A percentile compares a stretch with the other conserved stretches of the same genome.
phyloP scores from a whole-genome alignment of 2,113 vertebrate genomes.

The Notarius lentiginosus region DNA sequence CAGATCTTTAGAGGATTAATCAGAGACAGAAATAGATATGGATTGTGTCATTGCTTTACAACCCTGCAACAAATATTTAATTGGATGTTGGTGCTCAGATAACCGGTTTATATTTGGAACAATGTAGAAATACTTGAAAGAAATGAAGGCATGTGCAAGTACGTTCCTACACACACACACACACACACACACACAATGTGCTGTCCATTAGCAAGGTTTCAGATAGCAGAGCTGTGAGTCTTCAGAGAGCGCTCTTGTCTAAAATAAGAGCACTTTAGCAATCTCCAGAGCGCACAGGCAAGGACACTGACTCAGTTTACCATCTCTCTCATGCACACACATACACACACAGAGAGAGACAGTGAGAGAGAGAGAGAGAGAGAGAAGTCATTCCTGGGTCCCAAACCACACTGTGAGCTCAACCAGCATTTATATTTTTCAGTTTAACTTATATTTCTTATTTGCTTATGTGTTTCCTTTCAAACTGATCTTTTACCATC shows the following conservation, averaged over 20 bases:
- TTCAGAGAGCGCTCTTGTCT: slow-evolving; percentile 58
- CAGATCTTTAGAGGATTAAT: background rate
- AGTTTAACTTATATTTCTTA: too few relatives aligned
- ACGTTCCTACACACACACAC: background rate
- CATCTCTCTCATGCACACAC: slow-evolving; percentile 3
- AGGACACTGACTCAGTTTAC: slow-evolving; percentile 53
- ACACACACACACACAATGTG: slow-evolving; percentile 40
- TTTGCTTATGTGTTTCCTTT: background rate
- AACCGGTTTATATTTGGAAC: slow-evolving; percentile 6
- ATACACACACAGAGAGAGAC: background rate
- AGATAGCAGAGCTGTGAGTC: slow-evolving; percentile 56
- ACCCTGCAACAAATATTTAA: background rate
- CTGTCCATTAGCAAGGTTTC: slow-evolving; percentile 63
- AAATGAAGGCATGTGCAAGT: slow-evolving; percentile 23
- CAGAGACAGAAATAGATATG: background rate
- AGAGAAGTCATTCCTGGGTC: background rate
- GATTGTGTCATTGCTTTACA: background rate
- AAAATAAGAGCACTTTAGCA: slow-evolving; percentile 65
- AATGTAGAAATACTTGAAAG: slow-evolving; percentile 7
- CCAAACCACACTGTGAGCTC: background rate
- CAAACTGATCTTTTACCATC: background rate
- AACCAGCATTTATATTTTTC: background rate
- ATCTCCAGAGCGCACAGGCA: slow-evolving; percentile 56
- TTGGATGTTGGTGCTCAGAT: slow-evolving; percentile 11
- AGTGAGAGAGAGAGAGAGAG: too few relatives aligned